Evolutionary conservation across 1,140 invertebrate genomes (phyloP).

Genomic region (Lepidotrigona ventralis): DNA sequence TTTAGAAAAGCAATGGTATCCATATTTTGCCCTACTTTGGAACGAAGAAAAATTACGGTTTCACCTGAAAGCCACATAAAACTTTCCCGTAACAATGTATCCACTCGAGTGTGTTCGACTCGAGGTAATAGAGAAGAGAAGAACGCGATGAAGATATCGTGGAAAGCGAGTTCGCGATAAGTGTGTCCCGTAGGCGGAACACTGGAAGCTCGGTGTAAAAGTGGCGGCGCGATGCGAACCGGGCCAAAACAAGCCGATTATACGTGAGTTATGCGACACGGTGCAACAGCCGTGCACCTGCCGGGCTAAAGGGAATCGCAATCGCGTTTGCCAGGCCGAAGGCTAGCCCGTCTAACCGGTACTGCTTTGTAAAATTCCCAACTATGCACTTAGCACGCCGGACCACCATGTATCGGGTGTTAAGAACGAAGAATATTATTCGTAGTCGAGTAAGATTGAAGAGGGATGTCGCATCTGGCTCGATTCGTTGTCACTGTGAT

Average conservation of each 20-base stretch:
- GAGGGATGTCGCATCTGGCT: too few species aligned
- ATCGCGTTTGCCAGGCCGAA: conserved; percentile 57
- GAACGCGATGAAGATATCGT: neutral
- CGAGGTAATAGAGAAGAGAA: neutral
- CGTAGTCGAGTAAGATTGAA: neutral
- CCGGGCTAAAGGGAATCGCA: conserved; percentile 66
- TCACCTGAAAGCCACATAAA: too few species aligned
- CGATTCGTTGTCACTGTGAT: too few species aligned
- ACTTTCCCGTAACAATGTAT: neutral
- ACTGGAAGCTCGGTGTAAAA: conserved; percentile 43
- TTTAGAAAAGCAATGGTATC: too few species aligned
- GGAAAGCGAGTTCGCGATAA: neutral
- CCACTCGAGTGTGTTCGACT: conserved; percentile 10
- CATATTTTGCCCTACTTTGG: too few species aligned
- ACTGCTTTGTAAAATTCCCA: conserved; percentile 72
- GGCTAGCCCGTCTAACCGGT: conserved; percentile 74
- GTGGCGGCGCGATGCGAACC: conserved; percentile 48
- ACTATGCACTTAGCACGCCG: conserved; percentile 67
- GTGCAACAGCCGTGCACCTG: conserved; percentile 58
- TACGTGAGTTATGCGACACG: conserved; percentile 36
- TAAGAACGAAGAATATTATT: conserved; percentile 4
- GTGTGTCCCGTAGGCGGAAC: conserved; percentile 47
- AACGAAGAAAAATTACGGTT: too few species aligned
- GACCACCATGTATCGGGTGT: conserved; percentile 44
- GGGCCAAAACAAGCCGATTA: conserved; percentile 49